phyloP scores from a whole-genome alignment of 2,797 vertebrate genomes.

The Hippocampus kuda region DNA sequence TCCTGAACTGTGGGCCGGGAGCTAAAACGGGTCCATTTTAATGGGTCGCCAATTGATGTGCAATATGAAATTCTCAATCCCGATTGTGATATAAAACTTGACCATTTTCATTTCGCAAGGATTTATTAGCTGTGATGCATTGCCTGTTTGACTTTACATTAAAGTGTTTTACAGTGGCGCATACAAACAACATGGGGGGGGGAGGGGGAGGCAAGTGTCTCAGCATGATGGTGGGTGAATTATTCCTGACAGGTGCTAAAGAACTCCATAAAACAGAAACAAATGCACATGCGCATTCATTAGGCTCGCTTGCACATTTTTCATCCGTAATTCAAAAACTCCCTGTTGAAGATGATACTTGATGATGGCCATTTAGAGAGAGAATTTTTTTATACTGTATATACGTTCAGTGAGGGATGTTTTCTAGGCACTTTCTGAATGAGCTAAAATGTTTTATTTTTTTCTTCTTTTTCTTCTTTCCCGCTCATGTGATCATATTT shows the following conservation, averaged over 20 bases:
- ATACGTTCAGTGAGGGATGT: not conserved
- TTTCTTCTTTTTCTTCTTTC: slow-evolving; percentile 14
- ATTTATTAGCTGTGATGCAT: slow-evolving; percentile 15
- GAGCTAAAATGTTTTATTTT: not conserved
- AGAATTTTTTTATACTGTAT: not conserved
- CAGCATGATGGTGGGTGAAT: slow-evolving; percentile 4
- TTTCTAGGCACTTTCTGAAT: not conserved
- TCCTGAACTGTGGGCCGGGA: not conserved
- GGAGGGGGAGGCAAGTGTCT: slow-evolving; percentile 21
- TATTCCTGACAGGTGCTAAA: slow-evolving; percentile 3
- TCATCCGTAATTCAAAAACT: not conserved
- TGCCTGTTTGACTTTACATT: slow-evolving; percentile 25
- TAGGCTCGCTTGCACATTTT: slow-evolving; percentile 12
- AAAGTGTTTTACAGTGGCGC: slow-evolving; percentile 2
- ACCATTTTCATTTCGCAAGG: not conserved
- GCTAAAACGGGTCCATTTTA: not conserved
- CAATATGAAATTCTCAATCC: not conserved
- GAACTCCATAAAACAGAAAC: not conserved
- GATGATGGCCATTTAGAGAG: not conserved
- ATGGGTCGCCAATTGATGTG: not conserved
- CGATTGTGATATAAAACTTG: not conserved
- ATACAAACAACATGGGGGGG: slow-evolving; percentile 20
- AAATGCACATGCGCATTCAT: slow-evolving; percentile 18
- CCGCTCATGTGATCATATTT: slow-evolving; percentile 89
- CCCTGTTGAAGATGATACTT: not conserved